Conservation (phyloP, 2,113 vertebrate species). For the Nothocercus nigrocapillus region DNA sequence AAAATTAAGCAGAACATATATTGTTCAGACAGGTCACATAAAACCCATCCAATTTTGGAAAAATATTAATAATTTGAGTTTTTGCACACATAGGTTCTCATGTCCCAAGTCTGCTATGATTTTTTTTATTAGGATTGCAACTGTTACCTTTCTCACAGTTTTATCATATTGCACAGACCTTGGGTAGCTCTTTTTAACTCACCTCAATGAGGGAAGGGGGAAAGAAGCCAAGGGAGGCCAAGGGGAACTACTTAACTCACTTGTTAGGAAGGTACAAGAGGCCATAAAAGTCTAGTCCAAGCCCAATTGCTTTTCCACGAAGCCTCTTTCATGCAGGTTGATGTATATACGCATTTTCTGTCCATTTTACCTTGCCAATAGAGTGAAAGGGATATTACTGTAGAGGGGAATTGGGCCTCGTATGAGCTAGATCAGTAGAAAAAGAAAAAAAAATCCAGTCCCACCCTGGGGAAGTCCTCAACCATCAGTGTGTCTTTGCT, state of each 20-base stretch:
- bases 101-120: not conserved
- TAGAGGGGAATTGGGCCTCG: not conserved
- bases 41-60: not conserved
- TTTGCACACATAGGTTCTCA: not conserved
- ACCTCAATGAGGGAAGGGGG: not conserved
- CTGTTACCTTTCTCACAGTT: not conserved
- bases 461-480: rapidly evolving
- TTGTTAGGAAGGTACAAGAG: not conserved
- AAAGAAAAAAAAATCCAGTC: not conserved
- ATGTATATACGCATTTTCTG: not conserved
- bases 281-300: not conserved
- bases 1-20: not conserved
- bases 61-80: not conserved
- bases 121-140: not conserved
- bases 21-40: not conserved
- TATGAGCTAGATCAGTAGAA: not conserved
- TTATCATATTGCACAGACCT: not conserved
- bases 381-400: not conserved
- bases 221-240: not conserved
- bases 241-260: not conserved
- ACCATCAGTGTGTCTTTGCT: not conserved
- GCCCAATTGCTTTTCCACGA: not conserved
- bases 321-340: rapidly evolving
- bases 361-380: not conserved
- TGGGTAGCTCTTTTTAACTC: not conserved